phyloP scores from a whole-genome alignment of 2,113 vertebrate genomes.

The Lonchura striata region DNA sequence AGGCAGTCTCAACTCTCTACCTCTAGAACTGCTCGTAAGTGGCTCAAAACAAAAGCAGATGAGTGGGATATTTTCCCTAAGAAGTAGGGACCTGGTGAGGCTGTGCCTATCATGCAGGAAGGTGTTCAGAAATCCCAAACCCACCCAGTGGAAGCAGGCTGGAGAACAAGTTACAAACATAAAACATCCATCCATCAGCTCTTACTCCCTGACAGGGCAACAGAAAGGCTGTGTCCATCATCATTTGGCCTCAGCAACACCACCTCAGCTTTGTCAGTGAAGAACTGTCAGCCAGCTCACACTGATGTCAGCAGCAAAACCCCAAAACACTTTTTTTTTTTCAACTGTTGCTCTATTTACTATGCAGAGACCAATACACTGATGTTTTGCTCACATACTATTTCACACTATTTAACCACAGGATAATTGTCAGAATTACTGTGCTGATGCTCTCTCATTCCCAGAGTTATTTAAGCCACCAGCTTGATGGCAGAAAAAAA shows the following conservation, averaged over 20 bases:
- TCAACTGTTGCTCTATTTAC: not conserved
- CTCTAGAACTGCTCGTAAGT: not conserved
- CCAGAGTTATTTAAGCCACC: not conserved
- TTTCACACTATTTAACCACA: not conserved
- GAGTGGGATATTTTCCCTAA: not conserved
- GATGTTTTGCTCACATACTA: not conserved
- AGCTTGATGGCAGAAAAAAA: not conserved
- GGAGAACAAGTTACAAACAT: not conserved
- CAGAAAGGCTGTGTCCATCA: not conserved
- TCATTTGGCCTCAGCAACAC: not conserved
- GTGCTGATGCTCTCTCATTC: not conserved
- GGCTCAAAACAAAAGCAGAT: not conserved
- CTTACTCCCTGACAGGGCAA: accelerated
- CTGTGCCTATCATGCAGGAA: not conserved
- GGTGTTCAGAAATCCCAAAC: not conserved
- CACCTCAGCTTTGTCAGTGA: accelerated
- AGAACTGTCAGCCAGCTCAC: not conserved
- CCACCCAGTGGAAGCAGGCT: not conserved
- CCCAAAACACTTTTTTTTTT: not conserved
- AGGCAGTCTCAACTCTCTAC: not conserved
- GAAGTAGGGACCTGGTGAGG: accelerated
- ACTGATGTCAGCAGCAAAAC: not conserved
- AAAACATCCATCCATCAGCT: not conserved
- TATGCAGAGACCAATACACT: accelerated
- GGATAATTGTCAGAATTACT: not conserved